Evolutionary conservation across 2,797 vertebrate genomes (phyloP), one percentile per base, ranked within the genome.

Genomic region (Paguma larvata): DNA sequence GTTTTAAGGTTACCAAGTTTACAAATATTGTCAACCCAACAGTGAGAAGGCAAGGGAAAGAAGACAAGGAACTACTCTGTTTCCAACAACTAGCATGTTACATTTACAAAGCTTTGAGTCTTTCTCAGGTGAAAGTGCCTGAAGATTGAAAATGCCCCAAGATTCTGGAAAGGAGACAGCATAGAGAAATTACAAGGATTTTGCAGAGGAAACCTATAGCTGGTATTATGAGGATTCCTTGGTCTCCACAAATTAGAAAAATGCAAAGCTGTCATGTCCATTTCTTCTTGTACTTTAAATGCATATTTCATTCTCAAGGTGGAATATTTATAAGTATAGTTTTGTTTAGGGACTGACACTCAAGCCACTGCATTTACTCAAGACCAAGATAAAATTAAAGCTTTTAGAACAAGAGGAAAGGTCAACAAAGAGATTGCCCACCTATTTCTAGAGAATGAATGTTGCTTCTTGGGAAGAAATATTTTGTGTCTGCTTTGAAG

Each of bases 401-500:
- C 62, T 83, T 14, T 85, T 44, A 62, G 70, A 94, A 79, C 18
- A 59, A 94, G 85, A 30, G 68, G 27, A 86, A 94, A 96, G 70
- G 86, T 93, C 86, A 78, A 73, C 21, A 77, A 84, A 38, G 86
- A 70, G 56, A 70, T 85, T 32, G 75, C 34, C 79, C 38, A n/a
- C 72, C 72, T 46, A 73, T 88, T 96, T 95, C 92, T 23, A 92
- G 85, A 82, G 27, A 59, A 34, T 46, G 11, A 63, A 63, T 48
- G 19, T 48, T 68, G 90, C 91, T 53, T 53, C 75, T 82, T 79
- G 77, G 48, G 65, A 91, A 96, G 82, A 96, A 96, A 84, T 84
- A 93, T 32, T 96, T 91, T 86, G 53, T 53, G 19, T 3, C 62
- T 91, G 59, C 97, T 97, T 96, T 96, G 96, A 97, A 97, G 95